Percentiles rank a stretch among this genome's conserved stretches.
Conservation (phyloP, 2,113 vertebrate species). For the Bubo blakistoni region DNA sequence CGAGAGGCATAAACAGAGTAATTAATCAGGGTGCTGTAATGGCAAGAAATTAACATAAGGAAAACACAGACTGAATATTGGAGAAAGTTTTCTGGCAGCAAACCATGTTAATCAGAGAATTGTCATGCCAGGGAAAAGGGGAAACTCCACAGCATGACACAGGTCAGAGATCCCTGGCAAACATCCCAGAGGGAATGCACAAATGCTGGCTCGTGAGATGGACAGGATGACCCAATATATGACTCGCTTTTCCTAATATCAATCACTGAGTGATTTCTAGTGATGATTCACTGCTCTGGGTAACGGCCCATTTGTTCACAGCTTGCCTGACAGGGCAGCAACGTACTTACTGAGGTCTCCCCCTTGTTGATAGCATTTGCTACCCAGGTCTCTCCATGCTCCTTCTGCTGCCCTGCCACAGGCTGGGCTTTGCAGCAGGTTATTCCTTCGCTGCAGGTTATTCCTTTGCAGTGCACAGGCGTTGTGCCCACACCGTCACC, state of each 20-base stretch:
- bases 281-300: neutral
- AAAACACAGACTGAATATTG: neutral
- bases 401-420: neutral
- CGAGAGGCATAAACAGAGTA: conserved; percentile 40
- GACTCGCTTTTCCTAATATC: neutral
- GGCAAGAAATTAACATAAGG: conserved; percentile 47
- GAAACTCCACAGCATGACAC: neutral
- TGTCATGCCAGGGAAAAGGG: neutral
- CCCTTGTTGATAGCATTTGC: neutral
- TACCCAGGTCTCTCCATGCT: neutral
- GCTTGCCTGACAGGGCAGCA: neutral
- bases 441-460: neutral
- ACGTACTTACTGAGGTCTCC: neutral
- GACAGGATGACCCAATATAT: neutral
- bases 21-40: conserved; percentile 42
- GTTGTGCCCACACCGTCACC: too few relatives aligned
- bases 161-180: conserved; percentile 9
- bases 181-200: neutral
- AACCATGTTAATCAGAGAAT: neutral
- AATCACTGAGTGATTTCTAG: neutral
- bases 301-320: neutral
- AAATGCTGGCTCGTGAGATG: neutral
- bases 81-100: conserved; percentile 25
- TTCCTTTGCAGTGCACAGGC: neutral
- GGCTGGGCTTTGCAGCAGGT: neutral